Base-by-base conservation (phyloP, 2,888 invertebrate species). In the Hydraecia micacea region DNA sequence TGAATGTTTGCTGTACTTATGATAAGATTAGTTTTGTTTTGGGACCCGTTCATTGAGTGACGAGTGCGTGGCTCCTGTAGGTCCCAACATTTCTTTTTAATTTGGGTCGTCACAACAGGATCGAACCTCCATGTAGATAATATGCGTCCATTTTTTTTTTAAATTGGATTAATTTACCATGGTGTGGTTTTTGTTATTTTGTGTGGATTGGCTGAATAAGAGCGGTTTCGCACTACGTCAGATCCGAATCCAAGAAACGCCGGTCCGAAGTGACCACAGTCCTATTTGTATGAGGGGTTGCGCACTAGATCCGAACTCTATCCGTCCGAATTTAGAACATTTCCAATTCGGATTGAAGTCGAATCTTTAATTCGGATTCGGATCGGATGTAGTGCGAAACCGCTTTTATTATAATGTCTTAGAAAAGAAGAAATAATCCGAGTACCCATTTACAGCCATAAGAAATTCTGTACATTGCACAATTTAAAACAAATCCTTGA, bases 11-110 rank as follows among this genome's bases (percentile, higher is more conserved):
- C 69, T 68, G n/a, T 68, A 68, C 18, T 75, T 76, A 18, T 58
- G 86, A 86, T 84, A 73, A 86, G 75, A 79, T 79, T 79, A 52
- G 72, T 36, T 49, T 62, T 86, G 70, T 73, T 83, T 79, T 70
- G 58, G n/a, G 25, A 74, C 21, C 21, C 8, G 39, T 72, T 69
- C 42, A 39, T n/a, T 80, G 15, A 66, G 60, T 6, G 15, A 8
- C 3, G 15, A 42, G 15, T 2, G 18, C 11, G 7, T 32, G 52
- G 49, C 46, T 25, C 21, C 9, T 52, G n/a, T 3, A 58, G 21
- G 42, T 18, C 1, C 2, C 9, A 42, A 28, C 3, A 3, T n/a
- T 13, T 28, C 0, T n/a, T 66, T 39, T 9, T 6, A 5, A 39
- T 28, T 28, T 9, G 21, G 32, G 63, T 11, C 21, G 1, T 62